Percentiles rank a stretch among this genome's conserved stretches.
phyloP scores from a whole-genome alignment of 1,140 invertebrate genomes.

The Berghia stephanieae region DNA sequence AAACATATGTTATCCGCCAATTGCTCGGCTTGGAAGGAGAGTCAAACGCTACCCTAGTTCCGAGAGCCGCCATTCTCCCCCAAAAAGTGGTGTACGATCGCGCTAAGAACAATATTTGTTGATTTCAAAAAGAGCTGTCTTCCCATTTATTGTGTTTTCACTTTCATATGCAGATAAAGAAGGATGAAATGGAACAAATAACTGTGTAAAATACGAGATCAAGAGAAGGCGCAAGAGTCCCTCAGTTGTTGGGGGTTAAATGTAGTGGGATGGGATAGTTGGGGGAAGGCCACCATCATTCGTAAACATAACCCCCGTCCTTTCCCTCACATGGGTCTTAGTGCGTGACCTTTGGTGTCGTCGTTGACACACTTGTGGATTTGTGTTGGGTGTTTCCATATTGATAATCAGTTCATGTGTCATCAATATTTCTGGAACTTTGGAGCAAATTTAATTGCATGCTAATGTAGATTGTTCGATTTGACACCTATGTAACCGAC shows the following conservation, averaged over 20 bases:
- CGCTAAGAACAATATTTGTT: no score
- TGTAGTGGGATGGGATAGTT: slow-evolving; percentile 4
- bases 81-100: no score
- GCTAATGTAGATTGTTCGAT: not conserved
- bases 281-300: not conserved
- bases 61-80: slow-evolving; percentile 33
- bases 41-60: slow-evolving; percentile 9
- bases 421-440: not conserved
- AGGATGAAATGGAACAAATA: not conserved
- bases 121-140: no score
- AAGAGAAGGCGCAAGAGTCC: not conserved
- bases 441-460: not conserved
- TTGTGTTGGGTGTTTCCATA: slow-evolving; percentile 42
- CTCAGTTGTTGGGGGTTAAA: not conserved
- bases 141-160: no score
- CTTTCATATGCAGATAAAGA: not conserved
- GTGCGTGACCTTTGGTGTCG: slow-evolving; percentile 64
- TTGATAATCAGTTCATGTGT: slow-evolving; percentile 48
- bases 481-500: not conserved
- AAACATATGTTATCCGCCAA: slow-evolving; percentile 27
- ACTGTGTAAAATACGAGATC: not conserved
- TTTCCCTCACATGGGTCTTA: slow-evolving; percentile 47
- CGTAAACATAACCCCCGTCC: slow-evolving; percentile 55
- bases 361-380: no score
- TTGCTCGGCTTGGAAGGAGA: not conserved